Conservation (phyloP, 2,888 invertebrate species). For the Andrena bucephala region DNA sequence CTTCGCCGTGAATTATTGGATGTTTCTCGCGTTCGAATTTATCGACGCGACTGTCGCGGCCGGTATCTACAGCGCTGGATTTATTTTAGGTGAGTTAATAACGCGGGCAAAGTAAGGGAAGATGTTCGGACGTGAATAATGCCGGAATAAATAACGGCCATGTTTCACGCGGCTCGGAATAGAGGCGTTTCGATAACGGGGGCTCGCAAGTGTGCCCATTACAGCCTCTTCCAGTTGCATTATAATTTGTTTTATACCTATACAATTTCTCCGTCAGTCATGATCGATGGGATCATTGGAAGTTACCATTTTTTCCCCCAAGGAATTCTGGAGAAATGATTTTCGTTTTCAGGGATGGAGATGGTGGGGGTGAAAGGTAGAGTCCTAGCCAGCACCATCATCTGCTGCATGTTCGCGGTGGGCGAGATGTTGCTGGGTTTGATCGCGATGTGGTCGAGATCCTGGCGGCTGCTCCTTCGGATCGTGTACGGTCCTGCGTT, state of each 20-base stretch:
- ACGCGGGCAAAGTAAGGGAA: slow-evolving; percentile 51
- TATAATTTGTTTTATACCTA: background rate
- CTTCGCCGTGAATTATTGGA: slow-evolving; percentile 89
- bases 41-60: slow-evolving; percentile 90
- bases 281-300: background rate
- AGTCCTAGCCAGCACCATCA: slow-evolving; percentile 90
- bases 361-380: slow-evolving; percentile 91
- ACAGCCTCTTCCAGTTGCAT: background rate
- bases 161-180: slow-evolving; percentile 25
- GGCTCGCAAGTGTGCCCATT: background rate
- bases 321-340: background rate
- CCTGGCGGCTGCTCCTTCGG: slow-evolving; percentile 90
- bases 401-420: slow-evolving; percentile 90
- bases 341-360: slow-evolving; percentile 88
- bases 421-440: slow-evolving; percentile 90
- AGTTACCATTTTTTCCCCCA: background rate
- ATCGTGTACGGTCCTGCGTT: slow-evolving; percentile 89
- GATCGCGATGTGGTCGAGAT: slow-evolving; percentile 88
- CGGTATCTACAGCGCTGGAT: slow-evolving; percentile 90
- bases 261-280: background rate
- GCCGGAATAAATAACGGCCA: slow-evolving; percentile 54
- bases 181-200: no score
- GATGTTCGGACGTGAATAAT: slow-evolving; percentile 53
- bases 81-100: slow-evolving; percentile 88
- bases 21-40: slow-evolving; percentile 90